Percentiles rank a stretch among this genome's conserved stretches.
These are phyloP conservation scores for Phataginus tetradactyla DNA, from an alignment of 2,797 vertebrate species.

Conservation along the genomic window DNA sequence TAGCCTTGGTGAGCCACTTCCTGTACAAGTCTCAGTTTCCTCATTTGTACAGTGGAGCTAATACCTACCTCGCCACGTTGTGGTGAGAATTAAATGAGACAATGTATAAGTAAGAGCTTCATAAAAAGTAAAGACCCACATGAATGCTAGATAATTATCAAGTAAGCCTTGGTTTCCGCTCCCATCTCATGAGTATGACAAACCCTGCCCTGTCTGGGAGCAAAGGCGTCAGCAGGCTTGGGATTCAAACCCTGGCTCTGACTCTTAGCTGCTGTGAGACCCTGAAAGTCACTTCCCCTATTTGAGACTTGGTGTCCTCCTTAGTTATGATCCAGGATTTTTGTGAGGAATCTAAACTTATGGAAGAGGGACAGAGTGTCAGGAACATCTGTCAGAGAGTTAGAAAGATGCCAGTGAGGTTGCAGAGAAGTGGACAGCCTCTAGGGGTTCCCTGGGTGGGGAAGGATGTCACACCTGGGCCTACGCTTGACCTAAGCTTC, in stretches of 20 bases:
- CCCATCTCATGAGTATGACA: background rate
- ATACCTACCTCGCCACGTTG: slow-evolving; percentile 37
- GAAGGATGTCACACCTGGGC: background rate
- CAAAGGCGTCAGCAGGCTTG: background rate
- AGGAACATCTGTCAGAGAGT: background rate
- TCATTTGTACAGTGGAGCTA: background rate
- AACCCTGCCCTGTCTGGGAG: background rate
- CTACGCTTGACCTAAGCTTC: background rate
- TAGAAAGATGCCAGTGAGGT: background rate
- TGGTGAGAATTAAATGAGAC: background rate
- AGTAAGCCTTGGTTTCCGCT: background rate
- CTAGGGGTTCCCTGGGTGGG: background rate
- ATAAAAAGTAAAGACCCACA: slow-evolving; percentile 32
- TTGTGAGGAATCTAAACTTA: background rate
- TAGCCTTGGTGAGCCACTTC: slow-evolving; percentile 59
- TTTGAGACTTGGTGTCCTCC: background rate
- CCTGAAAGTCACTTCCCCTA: background rate
- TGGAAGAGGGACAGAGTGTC: background rate
- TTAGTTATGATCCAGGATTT: background rate
- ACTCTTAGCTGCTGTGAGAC: background rate
- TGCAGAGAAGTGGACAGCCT: background rate
- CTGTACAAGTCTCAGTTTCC: slow-evolving; percentile 58
- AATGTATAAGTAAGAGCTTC: background rate
- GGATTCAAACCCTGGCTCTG: background rate
- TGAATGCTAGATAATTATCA: slow-evolving; percentile 54